Base-by-base conservation (phyloP, 2,113 vertebrate genomes). In the Onychostoma macrolepis region DNA sequence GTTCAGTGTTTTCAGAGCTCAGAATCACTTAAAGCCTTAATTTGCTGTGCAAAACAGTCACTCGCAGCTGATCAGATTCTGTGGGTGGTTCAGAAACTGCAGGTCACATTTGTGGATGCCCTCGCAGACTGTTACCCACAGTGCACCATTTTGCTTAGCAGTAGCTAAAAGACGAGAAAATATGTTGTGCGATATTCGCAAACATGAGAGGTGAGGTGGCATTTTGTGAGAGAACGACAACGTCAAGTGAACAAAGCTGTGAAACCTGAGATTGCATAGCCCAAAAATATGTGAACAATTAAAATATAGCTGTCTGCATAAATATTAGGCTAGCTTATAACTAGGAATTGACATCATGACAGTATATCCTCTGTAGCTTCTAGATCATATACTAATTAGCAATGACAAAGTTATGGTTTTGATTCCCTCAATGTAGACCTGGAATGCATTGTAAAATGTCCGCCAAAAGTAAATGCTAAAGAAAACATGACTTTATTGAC, bases 1-100 rank as follows among this genome's bases (percentile, higher is more conserved):
- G 13, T 72, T n/a, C 69, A n/a, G 21, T 41, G 21, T 6, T 71
- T 36, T 36, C 69, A 72, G 69, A 72, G n/a, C 76, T 56, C 28
- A 33, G 13, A 79, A 79, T 79, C 19, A 56, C 26, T 21, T 61
- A 58, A 80, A 61, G 33, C 48, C 26, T 58, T 80, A 17, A 80
- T 79, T 36, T 56, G 28, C 28, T 36, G 30, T 79, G 28, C 17
- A 56, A 13, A 26, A 15, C 12, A 79, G 77, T 58, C 77, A 36
- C 17, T 58, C 77, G 17, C 6, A 26, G 33, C 30, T 17, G 36
- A 61, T 80, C 79, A 63, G 79, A 41, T 24, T 41, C 56, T 43
- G 50, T 61, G 79, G 24, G 56, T 63, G 10, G 79, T 63, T 80
- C 33, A 19, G 24, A 41, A 17, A 43, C 56, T 19, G 56, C 33